Percentiles rank a stretch among this genome's conserved stretches.
Conservation (phyloP, 2,113 vertebrate genomes). For the Sander lucioperca region DNA sequence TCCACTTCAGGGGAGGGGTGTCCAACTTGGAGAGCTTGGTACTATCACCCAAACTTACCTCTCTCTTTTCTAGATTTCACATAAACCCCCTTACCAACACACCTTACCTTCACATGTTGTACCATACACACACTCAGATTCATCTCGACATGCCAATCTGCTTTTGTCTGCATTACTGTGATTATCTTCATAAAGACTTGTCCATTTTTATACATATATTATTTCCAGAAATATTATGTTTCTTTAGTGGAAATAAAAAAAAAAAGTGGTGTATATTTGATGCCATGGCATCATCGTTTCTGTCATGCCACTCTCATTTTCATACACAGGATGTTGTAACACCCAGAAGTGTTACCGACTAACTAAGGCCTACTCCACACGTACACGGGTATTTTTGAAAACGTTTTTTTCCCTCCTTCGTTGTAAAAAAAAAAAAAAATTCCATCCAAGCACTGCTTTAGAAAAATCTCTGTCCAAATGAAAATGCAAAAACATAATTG, state of each 20-base stretch:
- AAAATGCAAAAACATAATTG: no score
- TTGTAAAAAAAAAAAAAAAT: no score
- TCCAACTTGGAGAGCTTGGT: conserved; percentile 56
- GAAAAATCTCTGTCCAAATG: no score
- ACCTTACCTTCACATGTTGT: neutral
- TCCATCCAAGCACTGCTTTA: no score
- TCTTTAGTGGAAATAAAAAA: conserved; percentile 5
- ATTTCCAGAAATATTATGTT: neutral
- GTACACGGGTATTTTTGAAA: no score
- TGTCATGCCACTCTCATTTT: neutral
- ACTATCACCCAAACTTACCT: conserved; percentile 62
- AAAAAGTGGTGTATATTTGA: neutral
- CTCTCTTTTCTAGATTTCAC: conserved; percentile 23
- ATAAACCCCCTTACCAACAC: conserved; percentile 11
- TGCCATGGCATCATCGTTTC: neutral
- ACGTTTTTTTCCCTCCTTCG: no score
- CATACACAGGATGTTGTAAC: conserved; percentile 18
- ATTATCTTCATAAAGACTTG: conserved; percentile 32
- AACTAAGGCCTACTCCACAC: neutral
- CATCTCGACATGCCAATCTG: neutral
- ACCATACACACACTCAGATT: neutral
- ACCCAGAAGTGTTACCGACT: neutral
- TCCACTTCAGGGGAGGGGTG: conserved; percentile 58
- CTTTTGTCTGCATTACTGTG: conserved; percentile 25
- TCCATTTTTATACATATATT: neutral